These are phyloP conservation scores for Loripinus fragilis DNA, from an alignment of 2,888 invertebrate species.

Conservation along the genomic window DNA sequence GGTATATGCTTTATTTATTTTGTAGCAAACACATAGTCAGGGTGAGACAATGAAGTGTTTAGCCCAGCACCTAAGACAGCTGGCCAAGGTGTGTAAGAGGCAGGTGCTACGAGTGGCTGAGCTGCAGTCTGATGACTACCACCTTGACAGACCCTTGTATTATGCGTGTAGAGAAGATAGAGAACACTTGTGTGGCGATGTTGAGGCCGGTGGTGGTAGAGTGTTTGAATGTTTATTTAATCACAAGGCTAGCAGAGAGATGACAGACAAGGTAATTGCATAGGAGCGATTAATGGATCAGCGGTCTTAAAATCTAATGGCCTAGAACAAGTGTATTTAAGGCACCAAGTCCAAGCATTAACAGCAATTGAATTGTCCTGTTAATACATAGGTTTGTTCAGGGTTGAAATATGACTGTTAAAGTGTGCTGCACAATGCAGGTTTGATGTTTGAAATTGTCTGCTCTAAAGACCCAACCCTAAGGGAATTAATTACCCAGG, in stretches of 20 bases:
- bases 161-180: conserved; percentile 95
- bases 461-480: too few relatives aligned
- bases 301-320: too few relatives aligned
- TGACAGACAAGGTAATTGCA: conserved; percentile 84
- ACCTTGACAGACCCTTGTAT: conserved; percentile 94
- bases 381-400: too few relatives aligned
- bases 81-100: conserved; percentile 89
- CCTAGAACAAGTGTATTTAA: too few relatives aligned
- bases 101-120: conserved; percentile 94
- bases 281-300: too few relatives aligned
- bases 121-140: conserved; percentile 94
- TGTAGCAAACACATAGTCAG: conserved; percentile 87
- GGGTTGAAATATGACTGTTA: background rate
- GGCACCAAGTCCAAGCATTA: too few relatives aligned
- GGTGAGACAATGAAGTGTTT: conserved; percentile 93
- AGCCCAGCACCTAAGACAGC: conserved; percentile 86
- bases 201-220: conserved; percentile 90
- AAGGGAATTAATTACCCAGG: too few relatives aligned
- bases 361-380: too few relatives aligned
- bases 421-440: too few relatives aligned
- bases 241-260: conserved; percentile 90
- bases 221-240: conserved; percentile 95
- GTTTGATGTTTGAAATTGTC: too few relatives aligned
- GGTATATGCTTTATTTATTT: too few relatives aligned
- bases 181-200: conserved; percentile 88